Evolutionary conservation across 2,797 vertebrate genomes (phyloP).

Genomic region (Pempheris klunzingeri): DNA sequence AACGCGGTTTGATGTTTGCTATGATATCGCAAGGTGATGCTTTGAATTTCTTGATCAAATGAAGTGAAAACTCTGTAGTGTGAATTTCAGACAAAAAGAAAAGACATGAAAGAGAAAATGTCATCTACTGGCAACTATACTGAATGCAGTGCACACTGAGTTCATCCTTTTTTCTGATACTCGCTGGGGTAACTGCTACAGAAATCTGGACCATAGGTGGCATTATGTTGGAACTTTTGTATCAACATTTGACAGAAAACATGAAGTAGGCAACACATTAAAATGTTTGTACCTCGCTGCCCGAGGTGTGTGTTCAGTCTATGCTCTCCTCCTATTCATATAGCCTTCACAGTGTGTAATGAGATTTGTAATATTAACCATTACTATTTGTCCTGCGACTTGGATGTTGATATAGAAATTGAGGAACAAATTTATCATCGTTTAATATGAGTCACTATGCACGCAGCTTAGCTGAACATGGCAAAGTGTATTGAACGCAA

Average conservation of each 20-base stretch:
- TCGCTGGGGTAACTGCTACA: conserved; percentile 7
- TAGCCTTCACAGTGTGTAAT: conserved; percentile 94
- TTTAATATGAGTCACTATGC: conserved; percentile 99
- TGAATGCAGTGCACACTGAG: not conserved
- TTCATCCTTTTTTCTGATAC: conserved; percentile 4
- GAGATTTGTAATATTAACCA: conserved; percentile 98
- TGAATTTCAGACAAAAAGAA: conserved; percentile 19
- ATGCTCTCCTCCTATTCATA: conserved; percentile 85
- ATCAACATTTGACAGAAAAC: conserved; percentile 16
- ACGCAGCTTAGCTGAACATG: conserved; percentile 99
- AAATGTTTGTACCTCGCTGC: conserved; percentile 50
- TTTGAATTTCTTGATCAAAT: conserved; percentile 53
- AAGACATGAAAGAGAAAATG: conserved; percentile 28
- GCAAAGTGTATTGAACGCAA: conserved; percentile 99
- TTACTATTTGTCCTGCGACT: conserved; percentile 98
- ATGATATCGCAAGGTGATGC: conserved; percentile 46
- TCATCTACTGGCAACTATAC: not conserved
- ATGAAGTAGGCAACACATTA: conserved; percentile 13
- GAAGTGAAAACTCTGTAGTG: conserved; percentile 34
- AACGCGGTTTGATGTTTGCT: conserved; percentile 26
- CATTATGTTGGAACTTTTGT: not conserved
- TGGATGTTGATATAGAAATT: conserved; percentile 99
- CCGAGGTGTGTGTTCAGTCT: conserved; percentile 89
- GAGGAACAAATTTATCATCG: conserved; percentile 96
- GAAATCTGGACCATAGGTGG: conserved; percentile 20